phyloP scores from a whole-genome alignment of 2,888 invertebrate species.

The Amiota minor region DNA sequence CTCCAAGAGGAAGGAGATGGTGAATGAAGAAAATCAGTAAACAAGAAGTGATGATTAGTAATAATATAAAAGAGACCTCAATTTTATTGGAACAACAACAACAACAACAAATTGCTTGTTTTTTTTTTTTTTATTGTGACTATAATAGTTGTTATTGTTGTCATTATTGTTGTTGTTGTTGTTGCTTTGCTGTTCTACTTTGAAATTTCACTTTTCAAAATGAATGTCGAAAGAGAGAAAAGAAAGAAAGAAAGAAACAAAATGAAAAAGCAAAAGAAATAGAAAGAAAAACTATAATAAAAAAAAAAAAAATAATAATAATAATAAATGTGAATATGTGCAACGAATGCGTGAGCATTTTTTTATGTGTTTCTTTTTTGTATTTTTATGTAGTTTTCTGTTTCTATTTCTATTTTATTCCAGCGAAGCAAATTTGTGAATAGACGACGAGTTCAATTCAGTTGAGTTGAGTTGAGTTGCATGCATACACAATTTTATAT shows the following conservation, averaged over 20 bases:
- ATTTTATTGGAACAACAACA: slow-evolving; percentile 59
- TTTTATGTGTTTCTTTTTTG: slow-evolving; percentile 26
- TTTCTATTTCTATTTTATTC: too few relatives aligned
- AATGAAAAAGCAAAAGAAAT: slow-evolving; percentile 33
- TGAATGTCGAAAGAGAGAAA: background rate
- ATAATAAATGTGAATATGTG: slow-evolving; percentile 49
- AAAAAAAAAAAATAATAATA: slow-evolving; percentile 53
- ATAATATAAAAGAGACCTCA: slow-evolving; percentile 58
- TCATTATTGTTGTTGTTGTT: slow-evolving; percentile 39
- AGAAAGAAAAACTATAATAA: slow-evolving; percentile 35
- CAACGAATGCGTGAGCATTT: slow-evolving; percentile 47
- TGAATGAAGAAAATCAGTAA: too few relatives aligned
- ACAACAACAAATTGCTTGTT: slow-evolving; percentile 55
- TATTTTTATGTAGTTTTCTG: background rate
- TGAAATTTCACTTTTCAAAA: slow-evolving; percentile 33
- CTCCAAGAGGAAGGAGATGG: too few relatives aligned
- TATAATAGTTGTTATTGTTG: slow-evolving; percentile 31
- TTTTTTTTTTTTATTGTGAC: slow-evolving; percentile 23
- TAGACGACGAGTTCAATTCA: too few relatives aligned
- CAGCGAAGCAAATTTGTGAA: too few relatives aligned
- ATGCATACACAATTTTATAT: slow-evolving; percentile 16
- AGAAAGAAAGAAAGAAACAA: slow-evolving; percentile 11
- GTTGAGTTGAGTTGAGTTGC: background rate
- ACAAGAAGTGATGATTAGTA: background rate
- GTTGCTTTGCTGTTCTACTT: slow-evolving; percentile 24